These are phyloP conservation scores for Gryllus longicercus DNA, from an alignment of 2,888 invertebrate genomes.

Conservation along the genomic window DNA sequence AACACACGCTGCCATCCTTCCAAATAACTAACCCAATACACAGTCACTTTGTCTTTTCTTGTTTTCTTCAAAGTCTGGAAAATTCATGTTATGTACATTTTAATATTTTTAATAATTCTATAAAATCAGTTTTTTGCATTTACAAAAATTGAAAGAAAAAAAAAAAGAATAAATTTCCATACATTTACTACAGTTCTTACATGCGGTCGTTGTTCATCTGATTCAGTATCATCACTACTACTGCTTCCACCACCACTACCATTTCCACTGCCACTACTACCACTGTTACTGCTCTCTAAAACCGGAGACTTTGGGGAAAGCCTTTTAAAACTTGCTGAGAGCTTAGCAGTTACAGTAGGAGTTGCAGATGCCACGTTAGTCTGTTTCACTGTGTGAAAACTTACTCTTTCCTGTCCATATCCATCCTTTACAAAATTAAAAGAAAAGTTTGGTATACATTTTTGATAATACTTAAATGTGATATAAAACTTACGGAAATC, in stretches of 20 bases:
- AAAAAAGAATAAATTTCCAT: not conserved
- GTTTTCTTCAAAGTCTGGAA: conserved; percentile 53
- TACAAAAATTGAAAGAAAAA: not conserved
- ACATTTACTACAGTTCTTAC: conserved; percentile 32
- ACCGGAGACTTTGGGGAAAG: conserved; percentile 54
- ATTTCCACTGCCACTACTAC: conserved; percentile 57
- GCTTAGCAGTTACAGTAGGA: conserved; percentile 47
- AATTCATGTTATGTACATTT: no score
- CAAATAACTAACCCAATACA: conserved; percentile 78
- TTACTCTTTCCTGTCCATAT: conserved; percentile 66
- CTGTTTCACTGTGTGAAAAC: conserved; percentile 66
- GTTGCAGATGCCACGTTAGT: conserved; percentile 50
- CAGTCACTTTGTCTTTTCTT: conserved; percentile 69
- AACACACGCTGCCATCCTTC: conserved; percentile 71
- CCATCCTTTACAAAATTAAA: conserved; percentile 47
- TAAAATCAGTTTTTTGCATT: not conserved
- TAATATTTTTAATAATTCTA: no score
- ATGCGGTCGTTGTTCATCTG: conserved; percentile 42
- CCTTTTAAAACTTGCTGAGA: conserved; percentile 55
- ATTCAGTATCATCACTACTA: conserved; percentile 59
- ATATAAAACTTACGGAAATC: no score
- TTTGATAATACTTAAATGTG: no score
- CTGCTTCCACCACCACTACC: conserved; percentile 46
- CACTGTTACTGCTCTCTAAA: conserved; percentile 49
- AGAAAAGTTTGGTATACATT: no score